Evolutionary conservation across 2,113 vertebrate species (phyloP), one percentile per base, ranked within the genome.

Genomic region (Charina bottae): DNA sequence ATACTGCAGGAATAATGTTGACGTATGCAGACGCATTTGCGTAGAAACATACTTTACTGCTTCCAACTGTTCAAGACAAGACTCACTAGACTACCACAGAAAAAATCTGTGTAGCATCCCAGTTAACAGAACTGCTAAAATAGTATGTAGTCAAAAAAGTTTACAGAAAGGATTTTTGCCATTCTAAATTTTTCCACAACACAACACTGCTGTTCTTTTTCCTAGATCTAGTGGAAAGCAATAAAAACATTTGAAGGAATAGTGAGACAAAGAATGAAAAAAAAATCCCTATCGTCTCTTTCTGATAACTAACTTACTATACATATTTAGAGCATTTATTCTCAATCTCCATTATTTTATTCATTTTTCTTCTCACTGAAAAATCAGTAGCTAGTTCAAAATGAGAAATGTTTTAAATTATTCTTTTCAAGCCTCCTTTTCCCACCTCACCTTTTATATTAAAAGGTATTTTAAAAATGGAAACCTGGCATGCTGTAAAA

Each of bases 61-160:
- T 92, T 89, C 46, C 11, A 92, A n/a, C 19, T 28, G 62, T 24
- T 89, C 28, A 83, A 84, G 87, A 60, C n/a, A 89, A 92, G 23
- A 23, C 55, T 88, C 55, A 83, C 33, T 19, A 13, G 19, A 49
- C 55, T 84, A 26, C 53, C 23, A 64, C 37, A 49, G 24, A 21
- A 10, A 85, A 23, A 7, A 84, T 21, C 1, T 89, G 46, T 84
- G 46, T 23, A 60, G 49, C 83, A 10, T 6, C 21, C 12, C 33
- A 62, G 46, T 62, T 84, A 62, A 26, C 7, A 37, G 55, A 89
- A 49, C 17, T 62, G 42, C 15, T 37, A 89, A 84, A 92, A 89
- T 8, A 62, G 23, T 33, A n/a, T 49, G 37, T 11, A 83, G 26
- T 53, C 46, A 88, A n/a, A 62, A 33, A 28, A 88, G 15, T 55